Evolutionary conservation across 2,113 vertebrate genomes (phyloP).

Genomic region (Tragelaphus imberbis): DNA sequence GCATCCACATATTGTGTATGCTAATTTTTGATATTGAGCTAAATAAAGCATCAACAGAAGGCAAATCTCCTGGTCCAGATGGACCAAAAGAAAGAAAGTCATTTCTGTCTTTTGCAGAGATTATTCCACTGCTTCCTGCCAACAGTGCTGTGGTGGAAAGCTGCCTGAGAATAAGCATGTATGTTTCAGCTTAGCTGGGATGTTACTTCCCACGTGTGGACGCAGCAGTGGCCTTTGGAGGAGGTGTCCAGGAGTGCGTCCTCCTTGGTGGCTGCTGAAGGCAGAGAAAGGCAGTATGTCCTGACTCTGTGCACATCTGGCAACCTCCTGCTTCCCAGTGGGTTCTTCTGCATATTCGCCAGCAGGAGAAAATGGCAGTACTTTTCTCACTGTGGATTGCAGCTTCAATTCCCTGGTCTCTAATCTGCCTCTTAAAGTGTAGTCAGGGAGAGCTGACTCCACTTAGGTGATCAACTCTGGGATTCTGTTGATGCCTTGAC

Average conservation of each 20-base stretch:
- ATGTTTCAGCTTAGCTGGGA: too few relatives aligned
- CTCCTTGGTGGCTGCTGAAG: background rate
- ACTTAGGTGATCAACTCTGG: too few relatives aligned
- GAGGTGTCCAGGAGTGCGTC: too few relatives aligned
- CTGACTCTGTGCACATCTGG: background rate
- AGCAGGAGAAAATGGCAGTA: background rate
- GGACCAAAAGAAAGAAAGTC: background rate
- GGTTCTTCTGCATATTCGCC: background rate
- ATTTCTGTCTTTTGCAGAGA: background rate
- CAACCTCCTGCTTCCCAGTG: background rate
- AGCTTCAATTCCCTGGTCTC: background rate
- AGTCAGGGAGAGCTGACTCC: too few relatives aligned
- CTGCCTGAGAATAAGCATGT: background rate
- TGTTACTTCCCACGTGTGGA: background rate
- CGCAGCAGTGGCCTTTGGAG: rapidly evolving
- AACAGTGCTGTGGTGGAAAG: background rate
- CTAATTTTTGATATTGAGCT: background rate
- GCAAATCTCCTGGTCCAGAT: background rate
- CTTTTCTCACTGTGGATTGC: background rate
- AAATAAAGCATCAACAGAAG: background rate
- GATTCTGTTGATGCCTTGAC: background rate
- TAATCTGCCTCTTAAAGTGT: background rate
- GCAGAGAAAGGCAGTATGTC: background rate
- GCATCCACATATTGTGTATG: background rate
- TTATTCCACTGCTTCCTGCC: background rate